These are phyloP conservation scores for Acanthaster planci DNA, from an alignment of 35 echinoderm and acorn worm genomes.

Conservation along the genomic window DNA sequence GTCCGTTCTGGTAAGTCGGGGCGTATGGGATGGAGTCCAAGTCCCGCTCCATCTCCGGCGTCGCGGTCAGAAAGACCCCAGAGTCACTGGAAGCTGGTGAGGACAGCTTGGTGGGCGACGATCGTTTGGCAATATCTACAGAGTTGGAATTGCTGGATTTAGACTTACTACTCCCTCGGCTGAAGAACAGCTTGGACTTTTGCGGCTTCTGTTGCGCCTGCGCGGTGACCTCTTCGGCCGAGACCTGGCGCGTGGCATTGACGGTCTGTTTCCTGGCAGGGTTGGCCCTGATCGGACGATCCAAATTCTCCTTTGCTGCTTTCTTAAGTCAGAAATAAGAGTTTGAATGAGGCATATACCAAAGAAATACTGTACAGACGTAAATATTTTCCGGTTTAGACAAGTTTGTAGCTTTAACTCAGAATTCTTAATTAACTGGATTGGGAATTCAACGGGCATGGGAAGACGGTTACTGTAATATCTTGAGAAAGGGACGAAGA, in stretches of 20 bases:
- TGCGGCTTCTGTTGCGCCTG: neutral
- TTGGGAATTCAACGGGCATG: too few species aligned
- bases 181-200: neutral
- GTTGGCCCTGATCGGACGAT: slow-evolving; percentile 19
- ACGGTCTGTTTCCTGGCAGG: slow-evolving; percentile 1
- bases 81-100: slow-evolving; percentile 30
- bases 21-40: slow-evolving; percentile 3
- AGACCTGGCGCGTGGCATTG: neutral
- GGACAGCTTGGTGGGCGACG: slow-evolving; percentile 3
- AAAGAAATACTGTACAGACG: too few species aligned
- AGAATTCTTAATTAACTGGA: too few species aligned
- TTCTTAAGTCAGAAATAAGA: neutral
- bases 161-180: neutral
- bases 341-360: too few species aligned
- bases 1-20: neutral
- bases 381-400: too few species aligned
- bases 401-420: too few species aligned
- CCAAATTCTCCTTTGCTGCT: slow-evolving; percentile 37
- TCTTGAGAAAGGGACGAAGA: too few species aligned
- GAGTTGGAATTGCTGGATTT: neutral
- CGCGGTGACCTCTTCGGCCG: neutral
- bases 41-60: slow-evolving; percentile 30
- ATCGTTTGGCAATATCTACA: neutral
- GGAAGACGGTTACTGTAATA: too few species aligned
- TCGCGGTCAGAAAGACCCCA: slow-evolving; percentile 12